These are phyloP conservation scores for Harpegnathos saltator DNA, from an alignment of 1,140 invertebrate genomes.

Conservation along the genomic window DNA sequence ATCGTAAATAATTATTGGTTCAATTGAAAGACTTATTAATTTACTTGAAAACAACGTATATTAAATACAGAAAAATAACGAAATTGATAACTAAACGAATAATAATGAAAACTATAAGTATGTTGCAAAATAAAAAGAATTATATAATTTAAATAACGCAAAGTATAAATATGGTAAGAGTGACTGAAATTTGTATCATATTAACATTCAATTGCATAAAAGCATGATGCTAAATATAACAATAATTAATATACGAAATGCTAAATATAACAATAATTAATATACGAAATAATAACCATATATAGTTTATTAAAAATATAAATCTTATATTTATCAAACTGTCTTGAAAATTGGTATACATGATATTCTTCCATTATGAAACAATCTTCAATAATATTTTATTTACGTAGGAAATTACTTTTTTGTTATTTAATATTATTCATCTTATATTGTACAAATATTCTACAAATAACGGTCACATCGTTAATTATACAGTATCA, in stretches of 20 bases:
- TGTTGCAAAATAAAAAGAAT: slow-evolving; percentile 1
- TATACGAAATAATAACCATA: too few relatives aligned
- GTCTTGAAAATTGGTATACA: too few relatives aligned
- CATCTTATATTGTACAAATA: too few relatives aligned
- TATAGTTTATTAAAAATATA: too few relatives aligned
- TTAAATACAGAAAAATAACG: slow-evolving; percentile 14
- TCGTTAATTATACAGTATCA: neutral
- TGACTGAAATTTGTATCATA: slow-evolving; percentile 23
- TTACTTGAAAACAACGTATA: slow-evolving; percentile 13
- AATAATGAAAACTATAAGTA: neutral
- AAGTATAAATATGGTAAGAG: slow-evolving; percentile 31
- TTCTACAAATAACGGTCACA: too few relatives aligned
- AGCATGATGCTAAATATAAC: neutral
- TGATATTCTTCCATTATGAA: slow-evolving; percentile 30
- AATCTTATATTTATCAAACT: too few relatives aligned
- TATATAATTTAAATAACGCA: slow-evolving; percentile 9
- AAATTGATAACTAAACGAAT: neutral
- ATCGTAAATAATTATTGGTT: neutral
- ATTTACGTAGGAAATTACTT: slow-evolving; percentile 27
- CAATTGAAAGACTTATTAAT: neutral
- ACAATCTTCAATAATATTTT: slow-evolving; percentile 31
- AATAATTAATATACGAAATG: slow-evolving; percentile 1
- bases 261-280: too few relatives aligned
- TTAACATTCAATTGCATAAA: slow-evolving; percentile 38
- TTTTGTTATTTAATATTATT: slow-evolving; percentile 16